Percentiles rank a stretch among this genome's conserved stretches.
Conservation (phyloP, 2,888 invertebrate species). For the Furcula furcula region DNA sequence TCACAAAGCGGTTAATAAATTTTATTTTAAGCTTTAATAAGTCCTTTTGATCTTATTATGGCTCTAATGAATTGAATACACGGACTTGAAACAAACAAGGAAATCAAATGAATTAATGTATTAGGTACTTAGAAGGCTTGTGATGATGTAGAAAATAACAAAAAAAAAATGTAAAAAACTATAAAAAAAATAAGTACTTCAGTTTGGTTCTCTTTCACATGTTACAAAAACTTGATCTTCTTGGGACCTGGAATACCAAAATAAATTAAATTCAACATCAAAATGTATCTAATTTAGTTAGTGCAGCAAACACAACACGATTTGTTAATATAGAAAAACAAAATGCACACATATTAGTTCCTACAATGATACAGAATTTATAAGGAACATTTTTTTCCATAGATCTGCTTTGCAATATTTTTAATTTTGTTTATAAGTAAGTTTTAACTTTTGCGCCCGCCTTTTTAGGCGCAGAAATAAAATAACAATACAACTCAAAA, state of each 20-base stretch:
- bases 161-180: background rate
- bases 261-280: conserved; percentile 15
- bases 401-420: too few relatives aligned
- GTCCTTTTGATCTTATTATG: too few relatives aligned
- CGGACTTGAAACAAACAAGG: too few relatives aligned
- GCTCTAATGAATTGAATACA: too few relatives aligned
- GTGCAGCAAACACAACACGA: conserved; percentile 12
- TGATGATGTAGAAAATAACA: too few relatives aligned
- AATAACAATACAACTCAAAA: conserved; percentile 32
- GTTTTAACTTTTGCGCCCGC: background rate
- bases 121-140: too few relatives aligned
- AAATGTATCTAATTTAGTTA: conserved; percentile 11
- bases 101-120: too few relatives aligned
- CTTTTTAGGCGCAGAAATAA: conserved; percentile 11
- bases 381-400: too few relatives aligned
- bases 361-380: too few relatives aligned
- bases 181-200: conserved; percentile 1
- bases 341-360: background rate
- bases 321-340: background rate
- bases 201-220: conserved; percentile 22
- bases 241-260: conserved; percentile 44
- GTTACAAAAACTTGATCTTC: conserved; percentile 30
- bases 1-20: too few relatives aligned
- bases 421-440: too few relatives aligned
- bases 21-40: too few relatives aligned